A percentile compares a stretch with the other conserved stretches of the same genome.
phyloP scores from a whole-genome alignment of 1,140 invertebrate species.

The Zaprionus vittiger region DNA sequence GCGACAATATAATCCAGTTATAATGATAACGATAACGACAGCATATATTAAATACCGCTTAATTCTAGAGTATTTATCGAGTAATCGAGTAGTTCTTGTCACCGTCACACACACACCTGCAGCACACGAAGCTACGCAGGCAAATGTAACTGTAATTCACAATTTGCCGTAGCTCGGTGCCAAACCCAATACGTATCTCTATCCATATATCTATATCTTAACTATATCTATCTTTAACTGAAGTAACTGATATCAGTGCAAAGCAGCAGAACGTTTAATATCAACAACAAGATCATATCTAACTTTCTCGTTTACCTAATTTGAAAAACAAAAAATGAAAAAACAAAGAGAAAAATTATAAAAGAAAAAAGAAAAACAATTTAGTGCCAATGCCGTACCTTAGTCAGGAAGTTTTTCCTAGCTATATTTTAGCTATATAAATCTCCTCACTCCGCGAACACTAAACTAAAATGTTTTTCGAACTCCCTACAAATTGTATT shows the following conservation, averaged over 20 bases:
- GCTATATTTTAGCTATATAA: neutral
- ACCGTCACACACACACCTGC: conserved; percentile 56
- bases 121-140: conserved; percentile 51
- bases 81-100: conserved; percentile 40
- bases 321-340: neutral
- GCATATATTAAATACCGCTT: conserved; percentile 30
- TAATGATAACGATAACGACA: conserved; percentile 43
- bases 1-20: conserved; percentile 47
- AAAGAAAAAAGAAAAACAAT: conserved; percentile 32
- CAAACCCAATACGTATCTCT: conserved; percentile 48
- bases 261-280: conserved; percentile 61
- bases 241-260: conserved; percentile 78
- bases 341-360: conserved; percentile 2
- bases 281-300: conserved; percentile 68
- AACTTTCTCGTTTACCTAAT: conserved; percentile 27
- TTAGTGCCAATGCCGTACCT: conserved; percentile 75
- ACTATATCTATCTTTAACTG: conserved; percentile 48
- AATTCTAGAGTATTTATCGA: conserved; percentile 38
- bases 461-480: neutral
- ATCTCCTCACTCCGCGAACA: neutral
- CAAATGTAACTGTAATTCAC: conserved; percentile 37
- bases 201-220: conserved; percentile 44
- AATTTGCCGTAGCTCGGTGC: conserved; percentile 48
- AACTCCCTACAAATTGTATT: conserved; percentile 44
- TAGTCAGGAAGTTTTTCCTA: conserved; percentile 13